Base-by-base conservation (phyloP, 2,797 vertebrate genomes). In the Poecilia picta region DNA sequence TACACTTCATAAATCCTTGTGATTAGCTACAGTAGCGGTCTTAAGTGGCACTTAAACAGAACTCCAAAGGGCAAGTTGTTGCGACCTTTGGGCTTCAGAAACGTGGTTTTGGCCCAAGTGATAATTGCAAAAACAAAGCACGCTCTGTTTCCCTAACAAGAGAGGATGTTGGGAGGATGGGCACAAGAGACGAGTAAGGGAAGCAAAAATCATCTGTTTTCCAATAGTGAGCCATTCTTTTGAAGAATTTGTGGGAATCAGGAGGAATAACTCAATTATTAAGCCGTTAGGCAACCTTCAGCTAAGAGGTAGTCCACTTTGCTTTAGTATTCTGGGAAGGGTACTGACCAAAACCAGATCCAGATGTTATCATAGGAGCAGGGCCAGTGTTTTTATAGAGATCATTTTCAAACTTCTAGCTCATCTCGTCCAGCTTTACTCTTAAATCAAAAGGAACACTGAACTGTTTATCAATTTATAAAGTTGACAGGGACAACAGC, bases 1-100 rank as follows among this genome's bases (percentile, higher is more conserved):
- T 92, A 82, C 92, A 93, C 92, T 89, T 89, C 57, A 94, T 94
- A 94, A 95, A 95, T 92, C 88, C 87, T 70, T 55, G 72, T 92
- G 88, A 93, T 93, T 94, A 88, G 91, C 88, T 93, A 93, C 93
- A 88, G 92, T 92, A 90, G 89, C 87, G 0, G 51, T 72, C 62
- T 76, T 85, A 88, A 92, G 84, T 84, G 88, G 79, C 87, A 90
- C 89, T 93, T 93, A 91, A 88, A 91, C 71, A 85, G 73, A 90
- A 89, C 66, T 86, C 81, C 76, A 81, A 78, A 89, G 89, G 83
- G 82, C 87, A 93, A 89, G 86, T 74, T 53, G 81, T 78, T 79
- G 78, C 89, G 89, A 92, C 91, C 91, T 86, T 25, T 62, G 25
- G 75, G 82, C 62, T 89, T 85, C 71, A 81, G 85, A 91, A 91